Evolutionary conservation across 2,113 vertebrate species (phyloP).

Genomic region (Neolamprologus sp.): DNA sequence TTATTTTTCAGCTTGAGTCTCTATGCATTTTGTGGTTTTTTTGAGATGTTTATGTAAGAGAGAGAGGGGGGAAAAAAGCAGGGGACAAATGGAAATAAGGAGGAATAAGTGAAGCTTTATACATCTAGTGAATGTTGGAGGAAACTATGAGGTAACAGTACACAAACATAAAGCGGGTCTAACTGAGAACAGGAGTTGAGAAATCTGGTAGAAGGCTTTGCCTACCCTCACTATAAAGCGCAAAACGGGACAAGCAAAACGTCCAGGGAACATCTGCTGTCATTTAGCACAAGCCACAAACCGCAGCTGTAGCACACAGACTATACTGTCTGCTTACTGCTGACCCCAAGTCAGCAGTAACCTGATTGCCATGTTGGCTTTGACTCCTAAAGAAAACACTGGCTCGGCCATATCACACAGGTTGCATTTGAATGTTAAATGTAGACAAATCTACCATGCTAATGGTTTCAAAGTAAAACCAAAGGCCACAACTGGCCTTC

Average conservation of each 20-base stretch:
- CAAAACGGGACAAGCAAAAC: background rate
- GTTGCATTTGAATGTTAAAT: constrained; percentile 31
- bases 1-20: background rate
- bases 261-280: constrained; percentile 15
- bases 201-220: background rate
- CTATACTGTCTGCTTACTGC: background rate
- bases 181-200: background rate
- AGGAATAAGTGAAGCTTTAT: constrained; percentile 2
- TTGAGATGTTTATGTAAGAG: background rate
- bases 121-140: background rate
- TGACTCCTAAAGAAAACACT: background rate
- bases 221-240: background rate
- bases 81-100: background rate
- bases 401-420: background rate
- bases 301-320: background rate
- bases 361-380: background rate
- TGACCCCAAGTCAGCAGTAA: background rate
- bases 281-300: constrained; percentile 27
- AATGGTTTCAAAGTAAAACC: background rate
- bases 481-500: background rate
- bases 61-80: accelerated
- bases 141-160: background rate
- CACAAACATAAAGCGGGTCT: background rate
- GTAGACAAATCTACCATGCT: background rate
- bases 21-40: constrained; percentile 2